Evolutionary conservation across 2,113 vertebrate genomes (phyloP).

Genomic region (Phalacrocorax brasilianus): DNA sequence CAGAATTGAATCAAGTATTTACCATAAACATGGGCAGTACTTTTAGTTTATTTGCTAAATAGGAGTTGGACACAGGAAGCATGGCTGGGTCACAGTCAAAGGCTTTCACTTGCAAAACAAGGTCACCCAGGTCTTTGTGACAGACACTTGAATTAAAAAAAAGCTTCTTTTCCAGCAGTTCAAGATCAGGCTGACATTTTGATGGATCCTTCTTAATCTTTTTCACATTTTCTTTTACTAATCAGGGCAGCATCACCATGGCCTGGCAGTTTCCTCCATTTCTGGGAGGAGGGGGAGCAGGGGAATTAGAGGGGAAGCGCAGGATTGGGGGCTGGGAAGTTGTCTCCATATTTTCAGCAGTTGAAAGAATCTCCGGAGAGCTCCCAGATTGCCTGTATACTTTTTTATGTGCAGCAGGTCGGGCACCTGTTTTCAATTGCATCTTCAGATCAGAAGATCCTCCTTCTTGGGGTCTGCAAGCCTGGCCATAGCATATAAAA

Average conservation of each 20-base stretch:
- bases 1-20: slow-evolving; percentile 72
- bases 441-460: slow-evolving; percentile 71
- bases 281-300: neutral
- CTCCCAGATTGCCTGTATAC: slow-evolving; percentile 70
- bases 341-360: slow-evolving; percentile 67
- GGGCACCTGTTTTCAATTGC: slow-evolving; percentile 80
- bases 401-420: slow-evolving; percentile 51
- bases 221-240: slow-evolving; percentile 65
- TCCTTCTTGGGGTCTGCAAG: slow-evolving; percentile 40
- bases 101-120: slow-evolving; percentile 65
- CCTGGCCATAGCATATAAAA: slow-evolving; percentile 46
- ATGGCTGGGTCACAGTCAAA: slow-evolving; percentile 48
- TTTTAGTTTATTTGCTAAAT: slow-evolving; percentile 90
- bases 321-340: slow-evolving; percentile 20
- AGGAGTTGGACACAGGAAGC: slow-evolving; percentile 76
- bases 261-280: slow-evolving; percentile 33
- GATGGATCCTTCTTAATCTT: slow-evolving; percentile 57
- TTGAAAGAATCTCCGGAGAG: slow-evolving; percentile 70
- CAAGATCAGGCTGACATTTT: slow-evolving; percentile 48
- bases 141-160: neutral
- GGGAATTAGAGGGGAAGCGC: neutral
- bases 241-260: slow-evolving; percentile 1
- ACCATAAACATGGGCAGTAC: slow-evolving; percentile 85
- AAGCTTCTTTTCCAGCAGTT: neutral
- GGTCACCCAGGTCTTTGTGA: slow-evolving; percentile 59